Percentiles rank a stretch among this genome's conserved stretches.
Conservation (phyloP, 64 coral and sea anemone species). For the Hydrozoanthus tunicans region DNA sequence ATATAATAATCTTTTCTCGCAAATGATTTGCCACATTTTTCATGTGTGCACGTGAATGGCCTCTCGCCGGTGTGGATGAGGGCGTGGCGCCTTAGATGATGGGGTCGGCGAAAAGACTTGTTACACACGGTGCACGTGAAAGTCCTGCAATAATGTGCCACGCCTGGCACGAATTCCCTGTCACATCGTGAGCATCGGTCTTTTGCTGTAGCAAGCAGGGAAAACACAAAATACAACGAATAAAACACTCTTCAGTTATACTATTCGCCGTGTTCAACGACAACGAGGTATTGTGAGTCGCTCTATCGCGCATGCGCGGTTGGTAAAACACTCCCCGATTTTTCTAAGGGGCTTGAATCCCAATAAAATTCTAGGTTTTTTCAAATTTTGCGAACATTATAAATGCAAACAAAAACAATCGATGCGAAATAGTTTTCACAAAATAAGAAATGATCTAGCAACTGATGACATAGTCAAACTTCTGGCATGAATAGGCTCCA, state of each 20-base stretch:
- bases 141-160: background rate
- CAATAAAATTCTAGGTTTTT: no score
- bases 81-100: constrained; percentile 12
- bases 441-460: no score
- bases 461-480: background rate
- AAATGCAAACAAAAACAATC: no score
- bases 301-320: no score
- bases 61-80: constrained; percentile 32
- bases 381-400: no score
- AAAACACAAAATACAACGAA: background rate
- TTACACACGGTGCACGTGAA: constrained; percentile 26
- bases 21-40: constrained; percentile 37
- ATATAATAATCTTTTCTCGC: constrained; percentile 41
- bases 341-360: no score
- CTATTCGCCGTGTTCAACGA: background rate
- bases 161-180: background rate
- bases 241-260: background rate
- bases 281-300: no score
- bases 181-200: constrained; percentile 26
- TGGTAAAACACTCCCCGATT: no score
- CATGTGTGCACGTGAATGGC: background rate
- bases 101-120: constrained; percentile 26
- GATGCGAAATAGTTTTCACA: no score
- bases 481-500: background rate
- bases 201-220: background rate